Percentiles rank a stretch among this genome's conserved stretches.
Evolutionary conservation across 23 tunicate species (phyloP).

Genomic region (Corella eumyota): DNA sequence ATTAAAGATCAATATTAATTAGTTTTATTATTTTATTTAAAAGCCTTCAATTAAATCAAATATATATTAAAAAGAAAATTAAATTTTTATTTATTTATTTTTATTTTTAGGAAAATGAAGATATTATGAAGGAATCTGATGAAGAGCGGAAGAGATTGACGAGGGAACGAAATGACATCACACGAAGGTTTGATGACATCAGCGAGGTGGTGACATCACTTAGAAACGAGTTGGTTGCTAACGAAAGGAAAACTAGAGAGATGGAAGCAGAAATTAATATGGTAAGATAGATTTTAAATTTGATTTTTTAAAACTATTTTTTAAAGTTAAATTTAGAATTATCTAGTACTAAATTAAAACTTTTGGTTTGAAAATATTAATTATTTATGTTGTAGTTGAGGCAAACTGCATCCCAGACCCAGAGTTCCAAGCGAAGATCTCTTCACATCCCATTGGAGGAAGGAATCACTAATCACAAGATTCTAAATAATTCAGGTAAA

Average conservation of each 20-base stretch:
- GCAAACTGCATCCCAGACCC: slow-evolving; percentile 18
- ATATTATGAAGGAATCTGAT: slow-evolving; percentile 41
- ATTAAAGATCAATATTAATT: no score
- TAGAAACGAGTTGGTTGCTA: slow-evolving; percentile 36
- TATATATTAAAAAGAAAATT: neutral
- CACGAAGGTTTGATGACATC: slow-evolving; percentile 31
- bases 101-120: slow-evolving; percentile 68
- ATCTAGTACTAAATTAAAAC: neutral
- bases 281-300: slow-evolving; percentile 11
- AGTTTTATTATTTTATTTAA: neutral
- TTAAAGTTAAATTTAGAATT: neutral
- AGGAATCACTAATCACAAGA: slow-evolving; percentile 15
- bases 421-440: slow-evolving; percentile 38
- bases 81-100: neutral
- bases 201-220: slow-evolving; percentile 38
- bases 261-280: slow-evolving; percentile 41
- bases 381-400: no score
- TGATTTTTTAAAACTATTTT: neutral
- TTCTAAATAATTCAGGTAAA: slow-evolving; percentile 1
- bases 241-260: slow-evolving; percentile 42
- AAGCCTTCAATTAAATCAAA: neutral
- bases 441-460: slow-evolving; percentile 45
- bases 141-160: slow-evolving; percentile 35
- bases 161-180: slow-evolving; percentile 57
- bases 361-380: no score